phyloP scores from a whole-genome alignment of 2,113 vertebrate genomes.

The Hippopotamus amphibius region DNA sequence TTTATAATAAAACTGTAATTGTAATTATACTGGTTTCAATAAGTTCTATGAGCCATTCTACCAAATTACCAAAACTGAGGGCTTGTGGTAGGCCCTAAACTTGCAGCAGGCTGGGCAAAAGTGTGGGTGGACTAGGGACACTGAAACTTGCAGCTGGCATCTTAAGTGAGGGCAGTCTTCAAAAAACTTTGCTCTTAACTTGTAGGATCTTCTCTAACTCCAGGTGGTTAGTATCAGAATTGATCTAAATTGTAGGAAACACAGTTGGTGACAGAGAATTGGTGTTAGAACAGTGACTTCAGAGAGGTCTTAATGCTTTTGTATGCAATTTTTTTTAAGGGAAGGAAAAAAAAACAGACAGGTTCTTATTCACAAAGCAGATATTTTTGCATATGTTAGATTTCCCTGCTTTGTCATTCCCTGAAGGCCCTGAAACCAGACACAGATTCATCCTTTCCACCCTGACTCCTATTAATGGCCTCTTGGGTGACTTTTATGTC shows the following conservation, averaged over 20 bases:
- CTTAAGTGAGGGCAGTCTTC: background rate
- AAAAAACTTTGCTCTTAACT: background rate
- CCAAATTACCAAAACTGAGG: background rate
- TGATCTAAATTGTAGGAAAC: background rate
- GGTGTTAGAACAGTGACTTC: background rate
- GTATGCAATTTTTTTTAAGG: background rate
- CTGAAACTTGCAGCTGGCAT: background rate
- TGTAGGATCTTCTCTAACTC: background rate
- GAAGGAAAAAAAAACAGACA: background rate
- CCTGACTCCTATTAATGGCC: background rate
- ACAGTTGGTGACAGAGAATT: background rate
- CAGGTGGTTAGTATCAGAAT: background rate
- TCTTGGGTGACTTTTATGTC: background rate
- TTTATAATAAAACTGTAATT: background rate
- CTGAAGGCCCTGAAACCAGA: background rate
- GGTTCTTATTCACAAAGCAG: conserved; percentile 14
- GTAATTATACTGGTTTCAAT: background rate
- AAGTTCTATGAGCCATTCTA: background rate
- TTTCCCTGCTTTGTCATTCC: background rate
- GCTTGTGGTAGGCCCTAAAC: background rate
- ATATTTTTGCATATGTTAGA: background rate
- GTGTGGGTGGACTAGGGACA: background rate
- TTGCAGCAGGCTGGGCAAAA: background rate
- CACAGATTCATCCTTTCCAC: background rate
- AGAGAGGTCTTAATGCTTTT: background rate